phyloP scores from a whole-genome alignment of 1,140 invertebrate species.

The Magallana ariakensis region DNA sequence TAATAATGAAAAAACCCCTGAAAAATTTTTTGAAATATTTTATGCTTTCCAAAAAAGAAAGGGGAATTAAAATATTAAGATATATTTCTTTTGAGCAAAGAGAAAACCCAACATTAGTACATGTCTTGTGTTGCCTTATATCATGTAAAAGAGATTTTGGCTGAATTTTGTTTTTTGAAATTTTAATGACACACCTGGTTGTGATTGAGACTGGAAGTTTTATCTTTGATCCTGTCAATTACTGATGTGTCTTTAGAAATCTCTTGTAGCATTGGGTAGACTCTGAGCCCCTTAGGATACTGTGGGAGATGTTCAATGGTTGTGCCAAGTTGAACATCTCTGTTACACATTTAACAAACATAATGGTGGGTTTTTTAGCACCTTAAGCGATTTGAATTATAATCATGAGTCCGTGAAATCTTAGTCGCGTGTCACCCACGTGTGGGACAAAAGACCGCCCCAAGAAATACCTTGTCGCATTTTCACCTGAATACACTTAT shows the following conservation, averaged over 20 bases:
- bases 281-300: not conserved
- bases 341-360: slow-evolving; percentile 30
- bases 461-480: slow-evolving; percentile 35
- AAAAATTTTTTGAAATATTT: too few relatives aligned
- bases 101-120: too few relatives aligned
- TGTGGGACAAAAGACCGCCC: slow-evolving; percentile 14
- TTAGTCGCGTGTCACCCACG: slow-evolving; percentile 18
- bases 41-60: too few relatives aligned
- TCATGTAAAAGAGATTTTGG: too few relatives aligned
- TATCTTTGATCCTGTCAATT: slow-evolving; percentile 23
- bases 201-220: not conserved
- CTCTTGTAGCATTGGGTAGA: not conserved
- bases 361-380: slow-evolving; percentile 27
- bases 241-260: not conserved
- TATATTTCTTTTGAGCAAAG: too few relatives aligned
- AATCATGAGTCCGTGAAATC: slow-evolving; percentile 31
- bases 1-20: too few relatives aligned
- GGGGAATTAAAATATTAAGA: too few relatives aligned
- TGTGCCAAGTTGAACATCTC: slow-evolving; percentile 14
- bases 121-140: too few relatives aligned
- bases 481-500: slow-evolving; percentile 20
- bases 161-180: too few relatives aligned
- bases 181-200: too few relatives aligned
- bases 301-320: not conserved
- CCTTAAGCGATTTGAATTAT: slow-evolving; percentile 31